Percentiles rank a stretch among this genome's conserved stretches.
Conservation (phyloP, 2,113 vertebrate genomes). For the Pseudorectes ferrugineus region DNA sequence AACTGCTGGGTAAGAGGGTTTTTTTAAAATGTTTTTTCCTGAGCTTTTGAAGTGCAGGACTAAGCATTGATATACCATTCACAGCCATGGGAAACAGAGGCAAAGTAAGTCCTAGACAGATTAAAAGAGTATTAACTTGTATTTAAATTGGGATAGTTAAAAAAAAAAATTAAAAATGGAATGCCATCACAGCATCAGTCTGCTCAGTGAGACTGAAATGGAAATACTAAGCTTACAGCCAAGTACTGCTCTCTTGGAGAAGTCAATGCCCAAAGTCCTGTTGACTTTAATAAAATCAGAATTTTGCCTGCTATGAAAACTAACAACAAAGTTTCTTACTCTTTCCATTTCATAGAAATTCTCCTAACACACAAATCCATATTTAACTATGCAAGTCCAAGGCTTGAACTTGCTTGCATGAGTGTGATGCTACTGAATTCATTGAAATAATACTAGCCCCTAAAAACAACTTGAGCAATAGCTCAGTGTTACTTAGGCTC, state of each 20-base stretch:
- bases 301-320: neutral
- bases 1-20: fast-evolving
- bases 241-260: neutral
- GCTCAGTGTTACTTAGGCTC: neutral
- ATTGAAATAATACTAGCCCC: neutral
- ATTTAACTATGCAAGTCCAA: neutral
- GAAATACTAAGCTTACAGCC: neutral
- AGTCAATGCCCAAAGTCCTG: neutral
- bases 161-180: neutral
- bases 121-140: neutral
- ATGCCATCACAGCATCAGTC: neutral
- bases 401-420: neutral
- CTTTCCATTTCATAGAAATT: neutral
- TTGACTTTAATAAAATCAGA: neutral
- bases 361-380: neutral
- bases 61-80: neutral
- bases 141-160: neutral
- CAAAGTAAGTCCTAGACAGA: neutral
- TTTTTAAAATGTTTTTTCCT: neutral
- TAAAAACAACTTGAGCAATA: neutral
- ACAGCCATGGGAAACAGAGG: neutral
- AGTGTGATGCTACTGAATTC: neutral
- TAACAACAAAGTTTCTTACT: neutral
- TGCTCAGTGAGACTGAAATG: neutral
- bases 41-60: neutral